Evolutionary conservation across 2,888 invertebrate genomes (phyloP).

Genomic region (Lasioglossum morio): DNA sequence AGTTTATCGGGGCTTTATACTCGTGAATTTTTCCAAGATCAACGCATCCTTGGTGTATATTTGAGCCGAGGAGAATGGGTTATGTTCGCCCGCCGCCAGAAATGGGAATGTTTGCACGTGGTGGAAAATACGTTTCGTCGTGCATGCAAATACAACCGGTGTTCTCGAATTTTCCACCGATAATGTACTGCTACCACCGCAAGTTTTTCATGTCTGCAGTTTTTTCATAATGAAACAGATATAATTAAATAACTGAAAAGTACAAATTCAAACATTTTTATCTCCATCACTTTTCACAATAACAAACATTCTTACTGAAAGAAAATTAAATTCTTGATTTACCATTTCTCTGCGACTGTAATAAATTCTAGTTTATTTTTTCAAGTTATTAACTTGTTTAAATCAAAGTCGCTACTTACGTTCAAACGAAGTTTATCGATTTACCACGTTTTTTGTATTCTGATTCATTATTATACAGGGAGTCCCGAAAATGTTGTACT

Average conservation of each 20-base stretch:
- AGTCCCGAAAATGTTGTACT: no score
- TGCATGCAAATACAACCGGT: slow-evolving; percentile 16
- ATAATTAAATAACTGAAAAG: neutral
- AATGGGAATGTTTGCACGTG: slow-evolving; percentile 45
- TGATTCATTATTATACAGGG: neutral
- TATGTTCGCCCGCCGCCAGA: slow-evolving; percentile 29
- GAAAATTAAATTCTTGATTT: neutral
- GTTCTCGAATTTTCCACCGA: slow-evolving; percentile 20
- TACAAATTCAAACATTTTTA: neutral
- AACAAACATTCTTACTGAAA: neutral
- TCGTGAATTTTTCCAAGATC: slow-evolving; percentile 57
- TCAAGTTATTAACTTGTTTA: neutral
- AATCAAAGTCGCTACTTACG: neutral
- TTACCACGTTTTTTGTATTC: neutral
- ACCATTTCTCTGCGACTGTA: neutral
- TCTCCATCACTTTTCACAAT: neutral
- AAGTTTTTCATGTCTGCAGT: neutral
- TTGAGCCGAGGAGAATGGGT: slow-evolving; percentile 38
- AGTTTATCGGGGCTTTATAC: slow-evolving; percentile 56
- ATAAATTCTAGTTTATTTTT: neutral
- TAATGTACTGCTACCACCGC: slow-evolving; percentile 9
- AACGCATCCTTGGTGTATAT: slow-evolving; percentile 37
- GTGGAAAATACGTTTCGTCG: slow-evolving; percentile 38
- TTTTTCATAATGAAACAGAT: neutral
- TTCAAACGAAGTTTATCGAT: neutral